phyloP scores from a whole-genome alignment of 37 sponge, comb jelly and placozoan species.

The Geodia barretti region DNA sequence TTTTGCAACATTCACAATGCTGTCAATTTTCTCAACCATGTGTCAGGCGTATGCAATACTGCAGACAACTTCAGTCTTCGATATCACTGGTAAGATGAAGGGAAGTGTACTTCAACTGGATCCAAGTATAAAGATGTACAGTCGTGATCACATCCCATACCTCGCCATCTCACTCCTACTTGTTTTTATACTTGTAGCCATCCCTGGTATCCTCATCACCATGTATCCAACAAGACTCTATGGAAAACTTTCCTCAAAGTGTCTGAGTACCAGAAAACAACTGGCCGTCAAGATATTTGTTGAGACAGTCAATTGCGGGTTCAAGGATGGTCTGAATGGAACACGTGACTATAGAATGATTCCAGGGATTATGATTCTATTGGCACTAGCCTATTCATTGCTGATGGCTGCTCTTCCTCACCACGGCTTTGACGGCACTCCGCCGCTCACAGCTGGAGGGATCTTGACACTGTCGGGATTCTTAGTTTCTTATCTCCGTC shows the following conservation, averaged over 20 bases:
- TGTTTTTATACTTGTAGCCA: slow-evolving; percentile 1
- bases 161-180: not conserved
- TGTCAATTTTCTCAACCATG: slow-evolving; percentile 2
- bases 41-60: slow-evolving; percentile 2
- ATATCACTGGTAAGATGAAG: not conserved
- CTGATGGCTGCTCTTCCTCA: not conserved
- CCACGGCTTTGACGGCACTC: not conserved
- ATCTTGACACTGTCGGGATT: not conserved
- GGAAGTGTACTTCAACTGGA: slow-evolving; percentile 9
- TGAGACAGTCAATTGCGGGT: slow-evolving; percentile 17
- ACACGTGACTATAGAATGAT: slow-evolving; percentile 7
- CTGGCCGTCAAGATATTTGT: slow-evolving; percentile 4
- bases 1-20: slow-evolving; percentile 27
- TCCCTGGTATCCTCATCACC: slow-evolving; percentile 5
- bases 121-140: not conserved
- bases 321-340: slow-evolving; percentile 9
- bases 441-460: not conserved
- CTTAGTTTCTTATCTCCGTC: not conserved
- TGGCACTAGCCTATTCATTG: not conserved
- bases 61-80: not conserved
- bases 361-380: not conserved
- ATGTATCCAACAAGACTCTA: slow-evolving; percentile 8
- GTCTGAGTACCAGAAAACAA: not conserved
- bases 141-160: not conserved
- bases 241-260: not conserved